phyloP scores from a whole-genome alignment of 2,888 invertebrate genomes.

The Archips crataeganus region DNA sequence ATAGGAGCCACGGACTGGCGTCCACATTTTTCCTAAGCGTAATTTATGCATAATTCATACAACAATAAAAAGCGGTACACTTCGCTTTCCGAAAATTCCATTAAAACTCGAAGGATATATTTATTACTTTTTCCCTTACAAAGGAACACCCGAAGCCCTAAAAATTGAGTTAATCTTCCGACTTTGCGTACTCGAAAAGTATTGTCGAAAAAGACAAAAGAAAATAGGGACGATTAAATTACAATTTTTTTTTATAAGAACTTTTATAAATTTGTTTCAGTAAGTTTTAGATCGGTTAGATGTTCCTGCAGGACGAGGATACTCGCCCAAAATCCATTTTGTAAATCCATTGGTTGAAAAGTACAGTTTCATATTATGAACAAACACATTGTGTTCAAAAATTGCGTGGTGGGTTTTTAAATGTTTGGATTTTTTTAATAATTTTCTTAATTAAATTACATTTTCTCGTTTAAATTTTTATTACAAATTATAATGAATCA shows the following conservation, averaged over 20 bases:
- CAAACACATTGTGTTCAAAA: too few relatives aligned
- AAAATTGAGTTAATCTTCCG: conserved; percentile 72
- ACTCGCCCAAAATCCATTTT: neutral
- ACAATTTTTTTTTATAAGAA: conserved; percentile 45
- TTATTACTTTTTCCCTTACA: conserved; percentile 57
- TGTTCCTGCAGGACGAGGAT: neutral
- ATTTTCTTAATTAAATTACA: too few relatives aligned
- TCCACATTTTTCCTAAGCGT: conserved; percentile 45
- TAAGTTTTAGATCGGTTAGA: neutral
- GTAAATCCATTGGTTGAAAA: neutral
- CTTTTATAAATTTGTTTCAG: conserved; percentile 18
- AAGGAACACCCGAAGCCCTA: conserved; percentile 62
- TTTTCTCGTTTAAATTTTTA: too few relatives aligned
- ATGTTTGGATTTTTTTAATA: too few relatives aligned
- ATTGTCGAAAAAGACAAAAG: conserved; percentile 54
- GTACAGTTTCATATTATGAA: too few relatives aligned
- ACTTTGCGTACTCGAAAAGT: conserved; percentile 63
- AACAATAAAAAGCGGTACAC: conserved; percentile 49
- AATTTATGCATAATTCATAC: conserved; percentile 58
- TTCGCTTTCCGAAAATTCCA: conserved; percentile 59
- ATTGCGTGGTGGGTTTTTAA: too few relatives aligned
- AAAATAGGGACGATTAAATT: conserved; percentile 63
- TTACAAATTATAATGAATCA: too few relatives aligned
- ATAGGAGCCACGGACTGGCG: conserved; percentile 41
- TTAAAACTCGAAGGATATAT: conserved; percentile 60